Conservation (phyloP, 1,140 invertebrate genomes). For the Drosophila pallidifrons region DNA sequence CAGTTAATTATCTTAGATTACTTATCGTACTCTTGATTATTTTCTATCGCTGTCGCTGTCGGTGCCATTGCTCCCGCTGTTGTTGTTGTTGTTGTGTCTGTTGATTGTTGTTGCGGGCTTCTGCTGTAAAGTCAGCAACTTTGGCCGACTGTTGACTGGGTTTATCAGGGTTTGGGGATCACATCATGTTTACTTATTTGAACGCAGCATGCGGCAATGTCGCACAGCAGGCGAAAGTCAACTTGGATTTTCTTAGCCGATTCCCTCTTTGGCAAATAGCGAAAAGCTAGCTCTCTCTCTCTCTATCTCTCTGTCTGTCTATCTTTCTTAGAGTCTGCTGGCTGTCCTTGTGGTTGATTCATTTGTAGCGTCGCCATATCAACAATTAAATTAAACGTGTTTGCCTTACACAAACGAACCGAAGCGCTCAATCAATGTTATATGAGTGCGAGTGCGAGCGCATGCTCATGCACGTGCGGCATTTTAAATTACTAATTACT, state of each 20-base stretch:
- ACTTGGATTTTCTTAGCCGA: slow-evolving; percentile 76
- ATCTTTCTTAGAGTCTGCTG: neutral
- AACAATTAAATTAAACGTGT: slow-evolving; percentile 83
- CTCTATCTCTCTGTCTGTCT: neutral
- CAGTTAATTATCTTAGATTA: slow-evolving; percentile 81
- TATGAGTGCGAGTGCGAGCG: slow-evolving; percentile 19
- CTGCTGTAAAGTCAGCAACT: slow-evolving; percentile 78
- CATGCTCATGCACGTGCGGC: slow-evolving; percentile 73
- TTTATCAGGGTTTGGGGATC: slow-evolving; percentile 38
- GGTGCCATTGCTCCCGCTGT: neutral
- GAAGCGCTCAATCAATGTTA: slow-evolving; percentile 74
- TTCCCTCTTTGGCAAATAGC: slow-evolving; percentile 42
- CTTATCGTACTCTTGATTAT: slow-evolving; percentile 75
- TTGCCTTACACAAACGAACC: slow-evolving; percentile 73
- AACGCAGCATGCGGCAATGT: slow-evolving; percentile 75
- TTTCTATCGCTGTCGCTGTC: slow-evolving; percentile 61
- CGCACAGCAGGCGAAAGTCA: slow-evolving; percentile 75
- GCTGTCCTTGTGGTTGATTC: slow-evolving; percentile 52
- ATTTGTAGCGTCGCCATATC: slow-evolving; percentile 79
- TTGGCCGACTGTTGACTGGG: slow-evolving; percentile 44
- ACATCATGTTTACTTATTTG: slow-evolving; percentile 80
- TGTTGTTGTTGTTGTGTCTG: slow-evolving; percentile 29
- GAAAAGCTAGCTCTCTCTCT: slow-evolving; percentile 21
- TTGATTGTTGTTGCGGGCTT: slow-evolving; percentile 32
- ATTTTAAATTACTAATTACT: slow-evolving; percentile 83